Evolutionary conservation across 1,140 invertebrate species (phyloP), one percentile per base, ranked within the genome.

Genomic region (Nasonia longicornis): DNA sequence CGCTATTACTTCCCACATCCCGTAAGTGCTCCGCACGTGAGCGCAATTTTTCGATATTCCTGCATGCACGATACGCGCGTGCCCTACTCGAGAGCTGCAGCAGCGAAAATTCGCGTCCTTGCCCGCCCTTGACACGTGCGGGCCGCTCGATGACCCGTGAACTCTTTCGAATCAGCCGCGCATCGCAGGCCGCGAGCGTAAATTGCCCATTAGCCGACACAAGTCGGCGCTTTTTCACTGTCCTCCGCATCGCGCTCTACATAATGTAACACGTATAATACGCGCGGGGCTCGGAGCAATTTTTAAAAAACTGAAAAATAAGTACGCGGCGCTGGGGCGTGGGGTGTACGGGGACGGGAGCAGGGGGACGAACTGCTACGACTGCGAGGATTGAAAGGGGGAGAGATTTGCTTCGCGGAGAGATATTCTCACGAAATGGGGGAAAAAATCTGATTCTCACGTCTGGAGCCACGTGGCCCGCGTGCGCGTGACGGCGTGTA

Each of bases 401-500:
- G 64, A 38, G 26, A 12, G 22, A 35, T n/a, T 20, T 20, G 29
- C 42, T 11, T 29, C 8, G 80, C 22, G 67, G 14, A 12, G 0
- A 16, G 26, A 20, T 35, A 81, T 79, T 82, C 71, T 82, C 70
- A 78, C 80, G 69, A 58, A 77, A 58, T 67, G 71, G 76, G 71
- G 71, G n/a, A 79, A 75, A 74, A 81, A 82, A 74, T 82, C 81
- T 64, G 80, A 82, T 82, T 82, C 81, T 82, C 81, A 82, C 81
- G 81, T 82, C 29, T 22, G 38, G 35, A 20, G 58, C 35, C 81
- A 82, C 76, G 81, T 79, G 76, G 64, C 42, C 38, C 4, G 77
- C 45, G 22, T 45, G 69, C 64, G 63, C 79, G 20, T 75, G 72
- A 80, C 45, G 16, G 35, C 26, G 48, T 77, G 35, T 77, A 72